Evolutionary conservation across 2,113 vertebrate genomes (phyloP).

Genomic region (Lipotes vexillifer): DNA sequence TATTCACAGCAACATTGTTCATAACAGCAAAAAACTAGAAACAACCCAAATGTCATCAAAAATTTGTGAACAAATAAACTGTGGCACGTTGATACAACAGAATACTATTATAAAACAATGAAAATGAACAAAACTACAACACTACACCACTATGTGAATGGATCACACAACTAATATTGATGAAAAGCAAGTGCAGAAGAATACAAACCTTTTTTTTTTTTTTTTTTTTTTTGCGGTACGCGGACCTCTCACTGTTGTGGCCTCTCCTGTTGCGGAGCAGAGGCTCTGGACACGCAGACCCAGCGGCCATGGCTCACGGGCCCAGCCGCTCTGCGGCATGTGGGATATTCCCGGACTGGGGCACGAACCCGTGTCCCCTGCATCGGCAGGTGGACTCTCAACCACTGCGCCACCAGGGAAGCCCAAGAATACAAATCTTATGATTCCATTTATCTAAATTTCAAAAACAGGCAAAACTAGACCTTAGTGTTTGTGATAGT

Average conservation of each 20-base stretch:
- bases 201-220: background rate
- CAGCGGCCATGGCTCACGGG: too few relatives aligned
- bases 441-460: background rate
- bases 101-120: background rate
- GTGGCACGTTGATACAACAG: background rate
- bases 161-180: background rate
- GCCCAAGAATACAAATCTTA: background rate
- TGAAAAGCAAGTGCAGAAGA: background rate
- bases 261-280: too few relatives aligned
- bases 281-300: too few relatives aligned
- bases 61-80: background rate
- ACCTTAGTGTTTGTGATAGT: background rate
- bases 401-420: too few relatives aligned
- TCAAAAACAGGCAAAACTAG: background rate
- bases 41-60: background rate
- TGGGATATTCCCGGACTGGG: too few relatives aligned
- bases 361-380: too few relatives aligned
- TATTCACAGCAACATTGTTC: background rate
- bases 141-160: background rate
- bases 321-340: too few relatives aligned
- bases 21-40: background rate
- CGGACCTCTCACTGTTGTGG: too few relatives aligned
- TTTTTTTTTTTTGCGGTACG: too few relatives aligned
- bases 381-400: too few relatives aligned
- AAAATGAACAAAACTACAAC: background rate